phyloP scores from a whole-genome alignment of 2,113 vertebrate species.

The Percina caprodes region DNA sequence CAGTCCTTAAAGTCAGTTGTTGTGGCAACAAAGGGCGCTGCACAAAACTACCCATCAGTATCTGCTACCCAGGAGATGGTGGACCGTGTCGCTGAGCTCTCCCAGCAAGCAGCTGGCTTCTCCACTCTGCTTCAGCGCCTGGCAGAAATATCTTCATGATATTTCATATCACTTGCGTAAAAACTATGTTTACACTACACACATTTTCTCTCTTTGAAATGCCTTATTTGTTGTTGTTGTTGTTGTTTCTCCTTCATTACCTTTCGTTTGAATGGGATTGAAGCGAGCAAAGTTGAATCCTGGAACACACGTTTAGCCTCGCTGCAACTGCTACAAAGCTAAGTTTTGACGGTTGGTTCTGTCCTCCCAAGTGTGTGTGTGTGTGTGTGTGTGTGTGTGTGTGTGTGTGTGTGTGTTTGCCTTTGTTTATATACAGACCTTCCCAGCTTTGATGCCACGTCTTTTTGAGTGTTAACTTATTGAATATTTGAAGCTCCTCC shows the following conservation, averaged over 20 bases:
- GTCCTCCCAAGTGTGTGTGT: constrained; percentile 57
- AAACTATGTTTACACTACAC: constrained; percentile 59
- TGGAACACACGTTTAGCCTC: constrained; percentile 29
- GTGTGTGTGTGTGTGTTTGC: constrained; percentile 65
- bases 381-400: constrained; percentile 61
- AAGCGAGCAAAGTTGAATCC: constrained; percentile 38
- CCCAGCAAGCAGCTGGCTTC: constrained; percentile 88
- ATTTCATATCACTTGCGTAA: constrained; percentile 26
- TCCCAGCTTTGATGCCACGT: constrained; percentile 73
- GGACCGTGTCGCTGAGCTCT: constrained; percentile 88
- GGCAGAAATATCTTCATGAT: constrained; percentile 83
- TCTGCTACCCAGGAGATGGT: constrained; percentile 89
- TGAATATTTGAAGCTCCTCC: constrained; percentile 65
- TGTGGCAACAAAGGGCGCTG: constrained; percentile 90
- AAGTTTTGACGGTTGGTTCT: constrained; percentile 45
- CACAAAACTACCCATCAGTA: constrained; percentile 89
- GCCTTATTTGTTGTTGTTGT: constrained; percentile 77
- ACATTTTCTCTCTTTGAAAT: constrained; percentile 67
- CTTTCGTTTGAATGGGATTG: constrained; percentile 48
- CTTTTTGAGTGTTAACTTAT: constrained; percentile 83
- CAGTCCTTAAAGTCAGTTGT: constrained; percentile 90
- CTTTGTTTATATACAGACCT: constrained; percentile 64
- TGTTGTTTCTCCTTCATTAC: constrained; percentile 44
- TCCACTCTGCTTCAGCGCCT: constrained; percentile 87
- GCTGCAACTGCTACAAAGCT: constrained; percentile 49